A percentile compares a stretch with the other conserved stretches of the same genome.
These are phyloP conservation scores for Ectropis crepuscularia DNA, from an alignment of 2,888 invertebrate genomes.

Conservation along the genomic window DNA sequence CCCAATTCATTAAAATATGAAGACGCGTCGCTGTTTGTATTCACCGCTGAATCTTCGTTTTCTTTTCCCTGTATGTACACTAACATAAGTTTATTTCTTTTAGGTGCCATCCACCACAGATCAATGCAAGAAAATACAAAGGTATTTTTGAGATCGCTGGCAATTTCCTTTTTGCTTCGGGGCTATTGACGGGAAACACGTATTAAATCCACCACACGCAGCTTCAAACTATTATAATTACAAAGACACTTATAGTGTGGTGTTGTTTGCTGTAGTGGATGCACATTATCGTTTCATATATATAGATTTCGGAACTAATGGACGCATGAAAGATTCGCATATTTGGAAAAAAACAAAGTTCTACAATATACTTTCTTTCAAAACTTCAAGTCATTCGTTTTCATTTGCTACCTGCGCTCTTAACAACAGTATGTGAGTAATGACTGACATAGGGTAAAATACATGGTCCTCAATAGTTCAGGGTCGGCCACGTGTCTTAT, in stretches of 20 bases:
- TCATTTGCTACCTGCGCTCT: too few species aligned
- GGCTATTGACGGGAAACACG: slow-evolving; percentile 53
- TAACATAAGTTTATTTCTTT: slow-evolving; percentile 45
- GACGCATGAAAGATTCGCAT: slow-evolving; percentile 39
- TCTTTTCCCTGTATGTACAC: slow-evolving; percentile 42
- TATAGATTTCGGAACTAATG: slow-evolving; percentile 42
- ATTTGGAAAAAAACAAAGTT: slow-evolving; percentile 41
- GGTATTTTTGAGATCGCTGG: slow-evolving; percentile 49
- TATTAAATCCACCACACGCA: slow-evolving; percentile 42
- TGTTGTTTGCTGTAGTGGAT: slow-evolving; percentile 44
- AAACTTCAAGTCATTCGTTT: too few species aligned
- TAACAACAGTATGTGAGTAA: too few species aligned
- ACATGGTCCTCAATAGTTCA: too few species aligned
- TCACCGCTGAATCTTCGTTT: slow-evolving; percentile 43
- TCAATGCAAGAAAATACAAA: slow-evolving; percentile 47
- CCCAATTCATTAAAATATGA: slow-evolving; percentile 47
- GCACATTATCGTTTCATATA: slow-evolving; percentile 36
- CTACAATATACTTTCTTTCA: too few species aligned
- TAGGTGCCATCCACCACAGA: slow-evolving; percentile 46
- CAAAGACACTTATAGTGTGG: slow-evolving; percentile 45
- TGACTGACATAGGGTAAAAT: too few species aligned
- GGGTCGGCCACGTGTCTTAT: too few species aligned
- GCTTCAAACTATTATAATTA: slow-evolving; percentile 49
- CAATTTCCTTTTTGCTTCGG: slow-evolving; percentile 51
- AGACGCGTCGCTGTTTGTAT: slow-evolving; percentile 44